A percentile compares a stretch with the other conserved stretches of the same genome.
Evolutionary conservation across 2,797 vertebrate genomes (phyloP).

Genomic region (Tangara arthus): DNA sequence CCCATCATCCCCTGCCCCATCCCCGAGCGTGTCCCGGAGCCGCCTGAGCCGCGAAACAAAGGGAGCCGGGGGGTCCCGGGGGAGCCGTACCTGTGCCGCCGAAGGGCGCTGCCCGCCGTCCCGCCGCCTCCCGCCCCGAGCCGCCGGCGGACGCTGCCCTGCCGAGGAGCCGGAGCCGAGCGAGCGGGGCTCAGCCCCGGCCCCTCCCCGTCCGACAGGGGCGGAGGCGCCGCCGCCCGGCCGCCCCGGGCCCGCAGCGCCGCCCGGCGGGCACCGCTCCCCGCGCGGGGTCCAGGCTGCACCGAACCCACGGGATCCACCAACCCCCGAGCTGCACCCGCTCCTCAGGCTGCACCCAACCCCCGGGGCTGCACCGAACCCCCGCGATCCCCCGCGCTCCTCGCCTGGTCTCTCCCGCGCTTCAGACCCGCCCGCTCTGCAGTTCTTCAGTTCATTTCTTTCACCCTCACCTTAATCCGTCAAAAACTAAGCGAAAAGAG

Average conservation of each 20-base stretch:
- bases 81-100: slow-evolving; percentile 8
- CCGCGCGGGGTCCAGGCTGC: neutral
- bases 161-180: neutral
- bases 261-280: neutral
- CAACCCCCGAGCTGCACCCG: too few relatives aligned
- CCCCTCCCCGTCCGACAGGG: neutral
- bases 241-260: neutral
- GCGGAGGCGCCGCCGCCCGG: neutral
- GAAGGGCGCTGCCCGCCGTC: neutral
- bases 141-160: neutral
- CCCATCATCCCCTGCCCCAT: neutral
- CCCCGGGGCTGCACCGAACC: too few relatives aligned
- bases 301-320: too few relatives aligned
- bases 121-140: neutral
- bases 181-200: neutral
- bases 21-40: neutral
- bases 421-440: neutral
- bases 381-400: neutral
- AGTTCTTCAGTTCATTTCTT: neutral
- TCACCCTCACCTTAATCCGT: neutral
- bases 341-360: too few relatives aligned
- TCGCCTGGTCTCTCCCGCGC: neutral
- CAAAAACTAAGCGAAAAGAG: neutral
- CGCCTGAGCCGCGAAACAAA: neutral
- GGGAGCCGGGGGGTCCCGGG: neutral